Percentiles rank a stretch among this genome's conserved stretches.
Evolutionary conservation across 2,797 vertebrate genomes (phyloP).

Genomic region (Rhabdomys pumilio): DNA sequence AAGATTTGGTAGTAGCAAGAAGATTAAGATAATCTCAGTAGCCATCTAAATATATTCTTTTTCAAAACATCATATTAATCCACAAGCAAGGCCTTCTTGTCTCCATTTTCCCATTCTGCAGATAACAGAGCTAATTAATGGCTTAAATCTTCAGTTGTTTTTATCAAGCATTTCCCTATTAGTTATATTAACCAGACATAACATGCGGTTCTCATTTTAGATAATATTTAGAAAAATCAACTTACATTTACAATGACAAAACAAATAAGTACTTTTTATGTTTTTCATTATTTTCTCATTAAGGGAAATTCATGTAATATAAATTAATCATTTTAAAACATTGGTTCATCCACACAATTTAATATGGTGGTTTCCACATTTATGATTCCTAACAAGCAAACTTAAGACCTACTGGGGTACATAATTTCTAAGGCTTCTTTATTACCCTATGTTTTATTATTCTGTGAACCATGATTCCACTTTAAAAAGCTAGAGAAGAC

Average conservation of each 20-base stretch:
- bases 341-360: background rate
- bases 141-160: conserved; percentile 13
- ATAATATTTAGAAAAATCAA: conserved; percentile 64
- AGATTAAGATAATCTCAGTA: background rate
- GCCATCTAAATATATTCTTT: background rate
- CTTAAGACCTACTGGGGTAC: conserved; percentile 16
- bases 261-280: conserved; percentile 48
- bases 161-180: background rate
- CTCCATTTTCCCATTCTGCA: background rate
- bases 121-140: background rate
- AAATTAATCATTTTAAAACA: conserved; percentile 58
- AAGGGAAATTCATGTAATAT: conserved; percentile 10
- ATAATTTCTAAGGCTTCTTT: conserved; percentile 48
- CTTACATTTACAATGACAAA: conserved; percentile 1
- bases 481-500: background rate
- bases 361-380: conserved; percentile 51
- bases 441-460: conserved; percentile 35
- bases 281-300: conserved; percentile 60
- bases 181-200: background rate
- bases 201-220: background rate
- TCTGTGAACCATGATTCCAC: background rate
- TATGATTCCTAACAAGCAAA: conserved; percentile 59
- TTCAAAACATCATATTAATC: background rate
- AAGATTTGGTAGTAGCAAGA: background rate
- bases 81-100: background rate